These are phyloP conservation scores for Protodeltote pygarga DNA, from an alignment of 2,888 invertebrate genomes.

Conservation along the genomic window DNA sequence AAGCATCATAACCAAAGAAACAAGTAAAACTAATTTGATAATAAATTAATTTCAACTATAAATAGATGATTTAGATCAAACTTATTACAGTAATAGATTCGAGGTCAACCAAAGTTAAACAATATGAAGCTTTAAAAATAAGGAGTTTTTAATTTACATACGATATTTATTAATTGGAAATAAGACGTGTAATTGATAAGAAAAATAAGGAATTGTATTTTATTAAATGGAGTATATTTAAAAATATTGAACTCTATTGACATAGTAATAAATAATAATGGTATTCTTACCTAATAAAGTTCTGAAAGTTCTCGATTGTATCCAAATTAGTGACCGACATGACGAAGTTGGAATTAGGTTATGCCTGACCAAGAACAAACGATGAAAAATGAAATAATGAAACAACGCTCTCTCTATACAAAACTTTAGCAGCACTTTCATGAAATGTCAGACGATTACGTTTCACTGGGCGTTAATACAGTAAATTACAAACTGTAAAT, in stretches of 20 bases:
- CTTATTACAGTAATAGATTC: not conserved
- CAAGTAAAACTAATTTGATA: slow-evolving; percentile 28
- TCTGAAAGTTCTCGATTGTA: slow-evolving; percentile 82
- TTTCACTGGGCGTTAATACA: not conserved
- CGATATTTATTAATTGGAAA: not conserved
- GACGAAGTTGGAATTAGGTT: slow-evolving; percentile 59
- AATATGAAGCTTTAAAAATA: not conserved
- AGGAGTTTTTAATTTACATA: no score
- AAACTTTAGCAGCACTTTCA: not conserved
- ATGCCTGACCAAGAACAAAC: slow-evolving; percentile 28
- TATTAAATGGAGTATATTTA: no score
- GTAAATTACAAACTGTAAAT: slow-evolving; percentile 13
- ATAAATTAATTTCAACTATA: slow-evolving; percentile 2
- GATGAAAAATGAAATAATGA: slow-evolving; percentile 16
- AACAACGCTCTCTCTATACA: slow-evolving; percentile 5
- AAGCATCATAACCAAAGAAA: slow-evolving; percentile 27
- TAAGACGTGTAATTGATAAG: no score
- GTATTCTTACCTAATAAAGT: slow-evolving; percentile 70
- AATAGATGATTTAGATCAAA: no score
- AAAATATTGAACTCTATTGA: no score
- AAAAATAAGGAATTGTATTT: no score
- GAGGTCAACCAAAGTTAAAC: no score
- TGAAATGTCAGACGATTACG: slow-evolving; percentile 3
- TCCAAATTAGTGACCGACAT: slow-evolving; percentile 86
- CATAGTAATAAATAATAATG: not conserved